Base-by-base conservation (phyloP, 2,113 vertebrate genomes). In the Odontesthes bonariensis region DNA sequence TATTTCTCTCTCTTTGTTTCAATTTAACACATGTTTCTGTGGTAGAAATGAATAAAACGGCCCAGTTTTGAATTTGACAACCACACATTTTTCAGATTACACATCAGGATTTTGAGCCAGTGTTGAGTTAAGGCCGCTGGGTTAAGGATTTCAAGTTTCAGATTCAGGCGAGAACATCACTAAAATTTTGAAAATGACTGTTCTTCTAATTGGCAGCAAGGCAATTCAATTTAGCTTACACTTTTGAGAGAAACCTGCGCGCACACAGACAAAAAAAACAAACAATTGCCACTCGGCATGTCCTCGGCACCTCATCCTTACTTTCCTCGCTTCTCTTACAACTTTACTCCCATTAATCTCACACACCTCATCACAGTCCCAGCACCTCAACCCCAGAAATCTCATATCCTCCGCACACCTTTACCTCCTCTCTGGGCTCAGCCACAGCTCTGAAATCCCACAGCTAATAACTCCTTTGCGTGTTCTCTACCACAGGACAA, bases 331-430 rank as follows among this genome's bases (percentile, higher is more conserved):
- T 59, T 75, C 70, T 53, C 69, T 64, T 79, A 59, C 58, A 84
- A 54, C 80, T 72, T 86, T 27, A 49, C 76, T 71, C 44, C 57
- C 86, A 85, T 90, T 84, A 80, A 81, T 93, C 88, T 79, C 89
- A 47, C 85, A 85, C 90, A 92, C 92, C 88, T 91, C 88, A 90
- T 92, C 91, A 89, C 75, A 38, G 73, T 69, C 80, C 79, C 67
- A 4, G 72, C 88, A 87, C 86, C 75, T 91, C 83, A 16, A 78
- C 78, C 82, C 85, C 80, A 81, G 85, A 84, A 73, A 89, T 82
- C 89, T 92, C 91, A 88, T 90, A 88, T 89, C 88, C 89, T 91
- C 84, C 69, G 12, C 75, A 88, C 88, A 90, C 89, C 81, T 90
- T 85, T 84, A 85, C 76, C 85, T 92, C 86, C 91, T 86, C 35